Conservation (phyloP, 2,113 vertebrate species). For the Oreochromis aureus region DNA sequence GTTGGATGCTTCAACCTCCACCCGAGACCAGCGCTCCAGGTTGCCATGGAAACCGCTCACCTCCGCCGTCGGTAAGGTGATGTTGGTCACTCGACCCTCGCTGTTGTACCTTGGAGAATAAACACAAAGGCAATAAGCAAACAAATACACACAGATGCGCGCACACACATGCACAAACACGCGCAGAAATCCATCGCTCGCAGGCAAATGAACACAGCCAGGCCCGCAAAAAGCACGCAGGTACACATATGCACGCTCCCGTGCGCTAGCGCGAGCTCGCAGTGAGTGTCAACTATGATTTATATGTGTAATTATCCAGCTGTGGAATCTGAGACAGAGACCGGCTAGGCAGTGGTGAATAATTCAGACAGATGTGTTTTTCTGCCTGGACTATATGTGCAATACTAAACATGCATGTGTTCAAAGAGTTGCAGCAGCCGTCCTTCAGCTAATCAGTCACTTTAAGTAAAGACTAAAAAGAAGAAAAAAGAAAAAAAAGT, state of each 20-base stretch:
- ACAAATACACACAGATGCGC: background rate
- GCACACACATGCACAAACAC: background rate
- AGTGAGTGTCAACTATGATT: slow-evolving; percentile 62
- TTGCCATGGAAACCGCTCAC: slow-evolving; percentile 91
- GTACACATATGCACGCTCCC: background rate
- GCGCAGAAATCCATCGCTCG: background rate
- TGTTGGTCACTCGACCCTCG: slow-evolving; percentile 89
- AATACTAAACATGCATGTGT: slow-evolving; percentile 1
- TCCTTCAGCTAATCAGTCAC: slow-evolving; percentile 30
- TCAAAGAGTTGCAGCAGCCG: slow-evolving; percentile 3
- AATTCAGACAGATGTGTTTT: slow-evolving; percentile 54
- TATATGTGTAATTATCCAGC: slow-evolving; percentile 68
- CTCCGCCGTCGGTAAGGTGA: slow-evolving; percentile 89
- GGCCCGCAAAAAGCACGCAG: background rate
- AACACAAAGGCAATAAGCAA: background rate
- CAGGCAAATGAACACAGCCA: background rate
- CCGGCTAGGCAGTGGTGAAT: slow-evolving; percentile 33
- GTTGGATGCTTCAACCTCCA: slow-evolving; percentile 87
- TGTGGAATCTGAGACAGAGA: slow-evolving; percentile 52
- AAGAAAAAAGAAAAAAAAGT: background rate
- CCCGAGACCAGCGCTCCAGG: slow-evolving; percentile 85
- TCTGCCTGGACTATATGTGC: background rate
- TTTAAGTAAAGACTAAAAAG: background rate
- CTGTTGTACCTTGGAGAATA: slow-evolving; percentile 81
- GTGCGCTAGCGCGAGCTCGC: slow-evolving; percentile 5